A percentile compares a stretch with the other conserved stretches of the same genome.
phyloP scores from a whole-genome alignment of 2,888 invertebrate genomes.

The Drosophila kanekoi region DNA sequence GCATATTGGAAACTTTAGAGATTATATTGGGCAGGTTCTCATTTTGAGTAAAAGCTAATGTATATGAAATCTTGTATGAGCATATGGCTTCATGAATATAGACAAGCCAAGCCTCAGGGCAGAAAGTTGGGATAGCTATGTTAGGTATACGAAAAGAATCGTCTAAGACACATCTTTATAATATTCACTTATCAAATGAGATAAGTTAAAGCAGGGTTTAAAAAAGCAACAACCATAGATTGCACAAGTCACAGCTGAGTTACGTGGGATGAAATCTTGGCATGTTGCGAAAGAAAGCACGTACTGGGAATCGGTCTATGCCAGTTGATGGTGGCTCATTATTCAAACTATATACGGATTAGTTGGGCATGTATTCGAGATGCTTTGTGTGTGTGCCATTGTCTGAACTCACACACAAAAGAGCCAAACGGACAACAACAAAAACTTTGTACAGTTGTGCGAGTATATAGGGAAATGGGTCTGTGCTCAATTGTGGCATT shows the following conservation, averaged over 20 bases:
- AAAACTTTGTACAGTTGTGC: slow-evolving; percentile 65
- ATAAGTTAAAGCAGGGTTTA: too few species aligned
- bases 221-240: neutral
- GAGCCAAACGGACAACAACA: slow-evolving; percentile 53
- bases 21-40: too few species aligned
- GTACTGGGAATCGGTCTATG: slow-evolving; percentile 20
- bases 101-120: too few species aligned
- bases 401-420: slow-evolving; percentile 48
- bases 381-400: slow-evolving; percentile 44
- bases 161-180: too few species aligned
- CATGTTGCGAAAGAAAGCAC: slow-evolving; percentile 10
- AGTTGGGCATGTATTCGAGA: slow-evolving; percentile 27
- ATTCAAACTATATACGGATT: slow-evolving; percentile 14
- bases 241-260: neutral
- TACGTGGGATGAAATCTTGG: neutral
- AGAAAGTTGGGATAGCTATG: too few species aligned
- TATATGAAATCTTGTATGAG: too few species aligned
- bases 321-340: slow-evolving; percentile 40
- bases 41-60: too few species aligned
- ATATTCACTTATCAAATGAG: too few species aligned
- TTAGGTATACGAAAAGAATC: too few species aligned
- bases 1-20: too few species aligned
- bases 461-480: slow-evolving; percentile 74
- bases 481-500: slow-evolving; percentile 65
- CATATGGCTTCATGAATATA: too few species aligned